Conservation (phyloP, 2,113 vertebrate genomes). For the Varanus komodoensis region DNA sequence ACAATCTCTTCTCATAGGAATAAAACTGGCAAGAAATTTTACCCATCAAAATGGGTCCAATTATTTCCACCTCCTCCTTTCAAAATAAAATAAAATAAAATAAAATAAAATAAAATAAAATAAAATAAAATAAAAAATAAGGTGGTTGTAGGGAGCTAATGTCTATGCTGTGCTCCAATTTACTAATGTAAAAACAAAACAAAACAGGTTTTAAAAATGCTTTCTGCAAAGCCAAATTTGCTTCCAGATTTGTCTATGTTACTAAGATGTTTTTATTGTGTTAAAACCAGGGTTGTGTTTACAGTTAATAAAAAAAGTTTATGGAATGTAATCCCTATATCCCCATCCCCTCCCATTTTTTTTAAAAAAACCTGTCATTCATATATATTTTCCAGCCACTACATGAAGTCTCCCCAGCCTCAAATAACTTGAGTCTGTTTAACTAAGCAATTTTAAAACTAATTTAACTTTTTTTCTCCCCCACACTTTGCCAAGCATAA, state of each 20-base stretch:
- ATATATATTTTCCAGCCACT: background rate
- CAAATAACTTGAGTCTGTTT: background rate
- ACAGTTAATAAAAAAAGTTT: constrained; percentile 17
- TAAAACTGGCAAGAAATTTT: background rate
- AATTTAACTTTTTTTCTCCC: background rate
- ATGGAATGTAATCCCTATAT: constrained; percentile 11
- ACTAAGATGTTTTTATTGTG: background rate
- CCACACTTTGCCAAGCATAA: background rate
- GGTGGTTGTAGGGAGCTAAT: background rate
- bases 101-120: too few relatives aligned
- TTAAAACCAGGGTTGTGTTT: constrained; percentile 22
- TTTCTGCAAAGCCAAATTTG: background rate
- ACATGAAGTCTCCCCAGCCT: background rate
- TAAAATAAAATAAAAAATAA: too few relatives aligned
- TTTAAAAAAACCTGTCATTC: background rate
- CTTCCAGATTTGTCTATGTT: background rate
- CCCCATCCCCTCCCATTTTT: background rate
- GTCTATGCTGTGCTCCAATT: background rate
- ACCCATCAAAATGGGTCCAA: background rate
- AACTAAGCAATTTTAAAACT: background rate
- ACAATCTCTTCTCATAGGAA: background rate
- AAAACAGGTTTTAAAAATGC: background rate
- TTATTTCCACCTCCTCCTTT: background rate
- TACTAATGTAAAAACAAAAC: background rate
- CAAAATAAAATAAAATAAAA: too few relatives aligned